Evolutionary conservation across 2,797 vertebrate genomes (phyloP), one percentile per base, ranked within the genome.

Genomic region (Bovichtus variegatus): DNA sequence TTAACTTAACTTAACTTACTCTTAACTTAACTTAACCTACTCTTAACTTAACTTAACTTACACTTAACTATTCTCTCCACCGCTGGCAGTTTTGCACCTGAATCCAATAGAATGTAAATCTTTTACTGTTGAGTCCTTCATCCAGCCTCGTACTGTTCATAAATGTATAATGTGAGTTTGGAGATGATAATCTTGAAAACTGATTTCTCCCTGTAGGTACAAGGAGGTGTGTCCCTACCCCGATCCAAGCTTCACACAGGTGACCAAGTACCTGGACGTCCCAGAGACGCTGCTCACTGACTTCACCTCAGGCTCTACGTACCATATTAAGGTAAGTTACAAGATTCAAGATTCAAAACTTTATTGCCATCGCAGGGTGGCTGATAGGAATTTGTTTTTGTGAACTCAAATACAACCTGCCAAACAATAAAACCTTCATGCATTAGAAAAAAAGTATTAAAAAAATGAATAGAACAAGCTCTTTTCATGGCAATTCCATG

Each of bases 191-290:
- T 34, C 5, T 36, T 44, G 29, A 55, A 43, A 41, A n/a, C 1
- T 2, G 2, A 15, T 78, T 38, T 78, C 25, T 70, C 57, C 43
- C 34, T 76, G 5, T 19, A 94, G 94, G 80, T 99, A 98, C 83
- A 98, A 97, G 85, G 97, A 99, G 82, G 96, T 99, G 77, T 99
- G 98, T 81, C 98, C 98, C 0, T 98, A 97, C 85, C 95, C 96
- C 4, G 96, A 98, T 83, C 61, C 94, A 34, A 50, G 43, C 62
- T 98, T 97, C 74, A 97, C 95, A 38, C 95, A 96, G 85, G 94
- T 96, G 61, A 93, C 89, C 78, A 92, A 94, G 73, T 94, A 88
- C 63, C 90, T 96, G 61, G 96, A 97, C 12, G 92, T 95, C 79
- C 91, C 96, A 80, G 98, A 99, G 91, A 96, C 94, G 69, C 96